phyloP scores from a whole-genome alignment of 2,888 invertebrate genomes.

The Caenorhabditis macrosperma region DNA sequence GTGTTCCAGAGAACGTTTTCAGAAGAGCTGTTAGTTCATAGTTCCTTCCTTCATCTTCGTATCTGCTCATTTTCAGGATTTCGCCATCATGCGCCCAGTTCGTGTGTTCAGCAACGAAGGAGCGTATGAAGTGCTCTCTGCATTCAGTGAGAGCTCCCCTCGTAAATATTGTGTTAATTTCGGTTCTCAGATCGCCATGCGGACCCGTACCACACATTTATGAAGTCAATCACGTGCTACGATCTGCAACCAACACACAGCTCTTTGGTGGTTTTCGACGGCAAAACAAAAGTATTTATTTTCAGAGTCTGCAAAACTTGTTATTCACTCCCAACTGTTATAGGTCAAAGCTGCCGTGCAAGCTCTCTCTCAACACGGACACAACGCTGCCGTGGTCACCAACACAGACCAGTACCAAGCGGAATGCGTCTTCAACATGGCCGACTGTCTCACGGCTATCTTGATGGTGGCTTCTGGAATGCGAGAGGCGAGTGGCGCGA shows the following conservation, averaged over 20 bases:
- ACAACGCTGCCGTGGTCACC: slow-evolving; percentile 68
- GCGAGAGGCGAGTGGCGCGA: slow-evolving; percentile 35
- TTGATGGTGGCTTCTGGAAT: slow-evolving; percentile 66
- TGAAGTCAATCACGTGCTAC: slow-evolving; percentile 77
- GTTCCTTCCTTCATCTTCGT: too few relatives aligned
- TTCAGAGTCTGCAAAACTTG: slow-evolving; percentile 5
- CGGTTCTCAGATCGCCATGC: slow-evolving; percentile 64
- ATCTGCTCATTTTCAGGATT: slow-evolving; percentile 73
- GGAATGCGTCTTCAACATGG: slow-evolving; percentile 66
- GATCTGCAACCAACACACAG: slow-evolving; percentile 76
- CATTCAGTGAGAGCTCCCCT: slow-evolving; percentile 34
- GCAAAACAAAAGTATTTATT: slow-evolving; percentile 56
- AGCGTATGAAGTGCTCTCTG: slow-evolving; percentile 56
- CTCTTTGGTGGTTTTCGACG: slow-evolving; percentile 75
- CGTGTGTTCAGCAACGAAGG: slow-evolving; percentile 47
- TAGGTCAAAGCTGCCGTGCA: slow-evolving; percentile 75
- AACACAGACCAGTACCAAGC: slow-evolving; percentile 58
- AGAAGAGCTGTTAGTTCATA: slow-evolving; percentile 71
- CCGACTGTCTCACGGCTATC: slow-evolving; percentile 73
- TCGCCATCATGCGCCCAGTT: slow-evolving; percentile 75
- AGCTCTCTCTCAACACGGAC: slow-evolving; percentile 70
- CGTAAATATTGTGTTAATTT: neutral
- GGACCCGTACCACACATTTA: slow-evolving; percentile 74
- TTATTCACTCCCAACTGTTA: neutral
- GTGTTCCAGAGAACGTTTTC: slow-evolving; percentile 76